Evolutionary conservation across 2,888 invertebrate species (phyloP), one percentile per base, ranked within the genome.

Genomic region (Dryadula phaetusa): DNA sequence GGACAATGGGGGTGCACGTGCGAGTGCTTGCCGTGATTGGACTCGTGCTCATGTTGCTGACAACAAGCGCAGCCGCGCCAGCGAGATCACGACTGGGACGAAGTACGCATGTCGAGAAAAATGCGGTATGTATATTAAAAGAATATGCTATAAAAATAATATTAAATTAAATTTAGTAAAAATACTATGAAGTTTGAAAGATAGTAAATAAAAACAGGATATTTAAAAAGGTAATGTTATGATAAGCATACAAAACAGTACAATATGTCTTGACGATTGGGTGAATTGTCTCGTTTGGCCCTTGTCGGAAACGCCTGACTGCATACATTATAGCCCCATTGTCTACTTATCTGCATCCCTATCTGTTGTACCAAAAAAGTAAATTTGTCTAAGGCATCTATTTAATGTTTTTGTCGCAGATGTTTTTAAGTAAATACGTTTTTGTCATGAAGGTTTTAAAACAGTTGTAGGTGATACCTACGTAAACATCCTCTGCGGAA

Each of bases 201-300:
- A 74, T 56, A 22, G 37, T 20, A 40, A 34, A 56, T 40, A 37
- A 8, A 46, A 32, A 18, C 44, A 62, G 14, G 49, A 60, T 46
- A 52, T 66, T 46, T 44, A 52, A 64, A n/a, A 70, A 54, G 61
- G 52, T 52, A 37, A 70, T 74, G 74, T 72, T 73, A 73, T 74
- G 76, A 75, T 78, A 82, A 84, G 89, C 84, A 90, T 90, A 88
- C 84, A 86, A 88, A 91, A 75, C 75, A 83, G 84, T 76, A 74
- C 76, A 79, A 81, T 79, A 82, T 84, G 83, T 83, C 83, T 82
- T 83, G 83, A 80, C 82, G 79, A 82, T 80, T 83, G 81, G 83
- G 83, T 69, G 70, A 84, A 84, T 82, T 82, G 85, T 85, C 83
- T 82, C 82, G 84, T 82, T 80, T 80, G 81, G 76, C 82, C 77